Evolutionary conservation across 2,113 vertebrate species (phyloP).

Genomic region (Eira barbara): DNA sequence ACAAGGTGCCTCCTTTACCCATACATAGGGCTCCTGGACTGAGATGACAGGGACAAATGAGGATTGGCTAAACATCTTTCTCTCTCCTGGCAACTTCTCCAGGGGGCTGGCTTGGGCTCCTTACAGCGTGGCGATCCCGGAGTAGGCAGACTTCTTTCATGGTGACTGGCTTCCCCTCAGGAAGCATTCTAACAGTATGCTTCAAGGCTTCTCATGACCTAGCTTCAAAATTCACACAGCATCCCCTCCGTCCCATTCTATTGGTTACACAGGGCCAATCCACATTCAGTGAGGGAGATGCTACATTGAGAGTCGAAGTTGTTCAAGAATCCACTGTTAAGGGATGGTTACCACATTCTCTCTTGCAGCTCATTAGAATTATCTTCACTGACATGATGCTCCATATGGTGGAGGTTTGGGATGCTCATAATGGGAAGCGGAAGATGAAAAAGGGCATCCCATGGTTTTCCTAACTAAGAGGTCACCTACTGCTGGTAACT

Average conservation of each 20-base stretch:
- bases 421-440: neutral
- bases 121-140: neutral
- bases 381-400: neutral
- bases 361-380: neutral
- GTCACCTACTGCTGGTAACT: neutral
- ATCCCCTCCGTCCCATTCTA: neutral
- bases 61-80: neutral
- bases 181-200: neutral
- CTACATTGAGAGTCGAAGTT: neutral
- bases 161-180: neutral
- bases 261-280: neutral
- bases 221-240: neutral
- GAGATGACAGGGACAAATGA: neutral
- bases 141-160: neutral
- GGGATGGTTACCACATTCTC: neutral
- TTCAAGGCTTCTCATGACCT: neutral
- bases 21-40: neutral
- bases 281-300: neutral
- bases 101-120: neutral
- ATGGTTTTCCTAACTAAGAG: neutral
- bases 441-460: neutral
- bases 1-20: neutral
- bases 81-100: neutral
- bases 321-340: neutral
- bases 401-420: neutral